Evolutionary conservation across 1,140 invertebrate species (phyloP).

Genomic region (Caerostris extrusa): DNA sequence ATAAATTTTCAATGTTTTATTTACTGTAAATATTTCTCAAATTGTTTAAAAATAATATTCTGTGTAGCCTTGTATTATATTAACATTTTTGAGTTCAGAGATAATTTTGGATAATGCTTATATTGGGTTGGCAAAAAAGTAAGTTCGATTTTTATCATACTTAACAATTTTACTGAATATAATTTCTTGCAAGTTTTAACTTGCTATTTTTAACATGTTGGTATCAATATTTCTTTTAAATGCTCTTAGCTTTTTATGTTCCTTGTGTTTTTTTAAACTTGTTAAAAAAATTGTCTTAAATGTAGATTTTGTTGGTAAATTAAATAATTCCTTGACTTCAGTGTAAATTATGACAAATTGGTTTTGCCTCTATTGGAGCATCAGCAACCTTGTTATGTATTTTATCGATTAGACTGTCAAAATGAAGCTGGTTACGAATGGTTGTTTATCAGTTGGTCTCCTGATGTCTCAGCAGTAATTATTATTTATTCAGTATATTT

Average conservation of each 20-base stretch:
- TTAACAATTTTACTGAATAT: too few species aligned
- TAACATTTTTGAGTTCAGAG: too few species aligned
- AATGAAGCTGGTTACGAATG: constrained; percentile 92
- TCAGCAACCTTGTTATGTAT: constrained; percentile 95
- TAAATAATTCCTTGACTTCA: constrained; percentile 19
- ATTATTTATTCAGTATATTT: not conserved
- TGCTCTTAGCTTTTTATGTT: not conserved
- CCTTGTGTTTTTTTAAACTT: not conserved
- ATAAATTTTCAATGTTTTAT: too few species aligned
- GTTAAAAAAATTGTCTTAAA: not conserved
- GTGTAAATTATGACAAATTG: constrained; percentile 86
- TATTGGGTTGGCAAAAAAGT: too few species aligned
- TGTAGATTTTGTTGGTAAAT: not conserved
- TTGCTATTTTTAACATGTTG: too few species aligned
- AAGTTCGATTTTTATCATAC: too few species aligned
- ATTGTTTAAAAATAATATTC: too few species aligned
- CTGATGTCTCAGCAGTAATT: constrained; percentile 89
- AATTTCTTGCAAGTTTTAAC: too few species aligned
- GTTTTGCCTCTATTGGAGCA: constrained; percentile 90
- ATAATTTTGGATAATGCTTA: too few species aligned
- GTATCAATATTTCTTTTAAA: too few species aligned
- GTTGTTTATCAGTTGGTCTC: constrained; percentile 97
- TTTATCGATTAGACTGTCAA: constrained; percentile 92
- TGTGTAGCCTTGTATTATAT: too few species aligned
- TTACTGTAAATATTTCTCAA: too few species aligned